A percentile compares a stretch with the other conserved stretches of the same genome.
Evolutionary conservation across 2,888 invertebrate genomes (phyloP).

Genomic region (Caprella mutica): DNA sequence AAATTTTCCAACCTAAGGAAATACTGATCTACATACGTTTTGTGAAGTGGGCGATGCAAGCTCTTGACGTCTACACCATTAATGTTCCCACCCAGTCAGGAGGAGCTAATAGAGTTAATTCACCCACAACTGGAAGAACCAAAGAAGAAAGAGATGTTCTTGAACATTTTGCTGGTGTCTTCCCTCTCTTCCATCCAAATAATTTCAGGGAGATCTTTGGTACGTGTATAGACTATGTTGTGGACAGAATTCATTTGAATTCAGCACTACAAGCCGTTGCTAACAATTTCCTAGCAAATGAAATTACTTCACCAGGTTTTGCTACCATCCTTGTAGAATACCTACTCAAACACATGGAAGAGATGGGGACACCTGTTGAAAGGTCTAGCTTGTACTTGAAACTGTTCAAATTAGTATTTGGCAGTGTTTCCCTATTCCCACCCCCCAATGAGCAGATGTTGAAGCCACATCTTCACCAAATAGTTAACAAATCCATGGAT

Average conservation of each 20-base stretch:
- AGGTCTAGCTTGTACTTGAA: slow-evolving; percentile 84
- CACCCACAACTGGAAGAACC: slow-evolving; percentile 54
- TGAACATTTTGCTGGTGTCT: slow-evolving; percentile 92
- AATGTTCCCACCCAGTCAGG: slow-evolving; percentile 36
- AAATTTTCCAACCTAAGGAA: slow-evolving; percentile 45
- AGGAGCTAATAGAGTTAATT: slow-evolving; percentile 50
- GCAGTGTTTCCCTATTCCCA: slow-evolving; percentile 88
- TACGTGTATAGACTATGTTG: slow-evolving; percentile 87
- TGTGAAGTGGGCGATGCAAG: slow-evolving; percentile 87
- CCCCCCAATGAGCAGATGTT: slow-evolving; percentile 97
- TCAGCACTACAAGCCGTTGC: slow-evolving; percentile 86
- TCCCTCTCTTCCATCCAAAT: slow-evolving; percentile 89
- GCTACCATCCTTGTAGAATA: slow-evolving; percentile 93
- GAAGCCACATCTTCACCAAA: slow-evolving; percentile 88
- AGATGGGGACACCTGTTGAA: slow-evolving; percentile 74
- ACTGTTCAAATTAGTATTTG: slow-evolving; percentile 92
- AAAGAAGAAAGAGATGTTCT: slow-evolving; percentile 97
- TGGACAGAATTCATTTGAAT: slow-evolving; percentile 87
- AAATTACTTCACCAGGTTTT: slow-evolving; percentile 85
- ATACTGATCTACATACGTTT: slow-evolving; percentile 80
- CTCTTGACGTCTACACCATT: slow-evolving; percentile 83
- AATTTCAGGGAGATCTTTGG: slow-evolving; percentile 95
- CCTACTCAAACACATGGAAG: slow-evolving; percentile 84
- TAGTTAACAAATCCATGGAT: slow-evolving; percentile 92
- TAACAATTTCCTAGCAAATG: slow-evolving; percentile 85